Percentiles rank a stretch among this genome's conserved stretches.
Evolutionary conservation across 2,113 vertebrate species (phyloP).

Genomic region (Nothoprocta pentlandii): DNA sequence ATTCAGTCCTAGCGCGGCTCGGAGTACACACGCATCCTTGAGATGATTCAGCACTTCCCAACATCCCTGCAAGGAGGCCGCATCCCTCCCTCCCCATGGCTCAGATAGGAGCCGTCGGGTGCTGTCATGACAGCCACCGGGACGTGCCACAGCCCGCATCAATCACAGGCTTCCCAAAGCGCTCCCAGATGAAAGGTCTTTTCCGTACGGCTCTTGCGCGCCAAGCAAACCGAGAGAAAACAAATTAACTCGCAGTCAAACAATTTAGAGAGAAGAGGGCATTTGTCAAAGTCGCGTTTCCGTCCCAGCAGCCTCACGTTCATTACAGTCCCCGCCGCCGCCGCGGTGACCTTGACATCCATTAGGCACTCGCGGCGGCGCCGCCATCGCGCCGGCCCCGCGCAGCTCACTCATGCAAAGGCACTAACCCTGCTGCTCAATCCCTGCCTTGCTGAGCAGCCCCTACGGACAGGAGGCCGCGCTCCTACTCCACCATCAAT

Average conservation of each 20-base stretch:
- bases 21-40: neutral
- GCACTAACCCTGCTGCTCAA: neutral
- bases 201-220: neutral
- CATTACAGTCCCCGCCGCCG: neutral
- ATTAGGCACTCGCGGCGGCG: neutral
- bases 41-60: neutral
- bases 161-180: neutral
- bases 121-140: neutral
- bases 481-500: neutral
- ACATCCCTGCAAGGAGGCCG: neutral
- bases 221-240: neutral
- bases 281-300: neutral
- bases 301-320: conserved; percentile 2
- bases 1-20: neutral
- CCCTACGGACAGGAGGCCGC: neutral
- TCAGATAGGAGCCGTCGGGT: no score
- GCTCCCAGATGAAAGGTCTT: neutral
- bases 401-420: conserved; percentile 37
- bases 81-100: no score
- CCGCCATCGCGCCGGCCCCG: conserved; percentile 15
- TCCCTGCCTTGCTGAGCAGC: neutral
- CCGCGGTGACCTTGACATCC: neutral
- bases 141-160: accelerated
- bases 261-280: neutral
- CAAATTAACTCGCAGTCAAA: conserved; percentile 13